Percentiles rank a stretch among this genome's conserved stretches.
Conservation (phyloP, 2,888 invertebrate genomes). For the Gryllus longicercus region DNA sequence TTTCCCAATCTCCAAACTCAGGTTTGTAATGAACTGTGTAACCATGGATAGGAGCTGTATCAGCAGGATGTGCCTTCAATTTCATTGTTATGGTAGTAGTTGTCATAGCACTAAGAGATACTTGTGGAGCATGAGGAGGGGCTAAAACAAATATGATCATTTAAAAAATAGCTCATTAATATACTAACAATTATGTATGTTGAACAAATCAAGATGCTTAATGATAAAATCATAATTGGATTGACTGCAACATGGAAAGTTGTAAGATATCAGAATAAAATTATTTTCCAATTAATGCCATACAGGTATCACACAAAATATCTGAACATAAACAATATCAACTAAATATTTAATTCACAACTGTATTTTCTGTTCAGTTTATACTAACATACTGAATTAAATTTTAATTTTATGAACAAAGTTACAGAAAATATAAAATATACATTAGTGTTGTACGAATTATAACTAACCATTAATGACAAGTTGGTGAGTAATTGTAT, state of each 20-base stretch:
- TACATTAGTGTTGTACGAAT: slow-evolving; percentile 12
- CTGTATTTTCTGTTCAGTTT: not conserved
- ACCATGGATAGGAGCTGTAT: slow-evolving; percentile 85
- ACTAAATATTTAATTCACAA: too few relatives aligned
- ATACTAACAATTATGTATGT: too few relatives aligned
- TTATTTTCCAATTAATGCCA: not conserved
- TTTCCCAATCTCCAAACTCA: slow-evolving; percentile 93
- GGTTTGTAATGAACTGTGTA: slow-evolving; percentile 91
- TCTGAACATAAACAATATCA: too few relatives aligned
- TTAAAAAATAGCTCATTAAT: too few relatives aligned
- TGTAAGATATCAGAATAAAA: not conserved
- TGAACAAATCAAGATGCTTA: not conserved
- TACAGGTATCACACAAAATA: too few relatives aligned
- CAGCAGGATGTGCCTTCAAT: slow-evolving; percentile 68
- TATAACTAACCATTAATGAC: slow-evolving; percentile 68
- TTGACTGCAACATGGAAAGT: not conserved
- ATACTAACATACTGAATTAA: not conserved
- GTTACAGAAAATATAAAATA: not conserved
- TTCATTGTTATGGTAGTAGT: slow-evolving; percentile 72
- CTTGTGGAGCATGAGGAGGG: slow-evolving; percentile 73
- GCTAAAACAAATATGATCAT: slow-evolving; percentile 48
- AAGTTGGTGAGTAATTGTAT: slow-evolving; percentile 85
- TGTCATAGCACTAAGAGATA: slow-evolving; percentile 69
- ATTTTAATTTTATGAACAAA: not conserved
- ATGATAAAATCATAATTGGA: not conserved